A percentile compares a stretch with the other conserved stretches of the same genome.
These are phyloP conservation scores for Dasysyrphus albostriatus DNA, from an alignment of 2,888 invertebrate genomes.

Conservation along the genomic window DNA sequence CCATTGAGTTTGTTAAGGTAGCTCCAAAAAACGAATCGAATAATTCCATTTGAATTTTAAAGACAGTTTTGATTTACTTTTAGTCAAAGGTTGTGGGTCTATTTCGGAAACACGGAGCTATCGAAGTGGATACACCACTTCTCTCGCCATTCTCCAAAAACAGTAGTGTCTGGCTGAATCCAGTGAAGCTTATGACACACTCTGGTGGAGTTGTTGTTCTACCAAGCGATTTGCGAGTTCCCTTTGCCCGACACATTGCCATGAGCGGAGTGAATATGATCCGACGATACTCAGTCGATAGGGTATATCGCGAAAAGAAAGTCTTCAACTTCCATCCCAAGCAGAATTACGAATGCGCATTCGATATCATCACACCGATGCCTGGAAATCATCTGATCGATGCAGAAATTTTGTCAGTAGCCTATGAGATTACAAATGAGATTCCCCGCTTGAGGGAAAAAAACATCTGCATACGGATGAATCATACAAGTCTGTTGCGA, in stretches of 20 bases:
- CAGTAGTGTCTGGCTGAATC: conserved; percentile 79
- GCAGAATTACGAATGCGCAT: conserved; percentile 95
- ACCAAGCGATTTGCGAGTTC: conserved; percentile 92
- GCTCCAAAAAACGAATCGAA: neutral
- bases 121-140: conserved; percentile 91
- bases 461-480: conserved; percentile 89
- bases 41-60: neutral
- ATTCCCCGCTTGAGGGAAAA: conserved; percentile 87
- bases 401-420: conserved; percentile 92
- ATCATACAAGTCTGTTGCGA: conserved; percentile 90
- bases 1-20: conserved; percentile 83
- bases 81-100: conserved; percentile 84
- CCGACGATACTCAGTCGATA: conserved; percentile 93
- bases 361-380: conserved; percentile 94
- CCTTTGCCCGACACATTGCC: conserved; percentile 92
- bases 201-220: conserved; percentile 93
- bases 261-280: conserved; percentile 91
- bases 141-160: conserved; percentile 90
- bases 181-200: conserved; percentile 93
- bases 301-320: conserved; percentile 93
- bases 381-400: conserved; percentile 91
- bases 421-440: conserved; percentile 89
- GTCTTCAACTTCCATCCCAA: conserved; percentile 93
- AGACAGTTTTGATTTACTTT: neutral
- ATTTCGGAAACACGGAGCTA: conserved; percentile 92